phyloP scores from a whole-genome alignment of 2,113 vertebrate genomes.

The Seriola aureovittata region DNA sequence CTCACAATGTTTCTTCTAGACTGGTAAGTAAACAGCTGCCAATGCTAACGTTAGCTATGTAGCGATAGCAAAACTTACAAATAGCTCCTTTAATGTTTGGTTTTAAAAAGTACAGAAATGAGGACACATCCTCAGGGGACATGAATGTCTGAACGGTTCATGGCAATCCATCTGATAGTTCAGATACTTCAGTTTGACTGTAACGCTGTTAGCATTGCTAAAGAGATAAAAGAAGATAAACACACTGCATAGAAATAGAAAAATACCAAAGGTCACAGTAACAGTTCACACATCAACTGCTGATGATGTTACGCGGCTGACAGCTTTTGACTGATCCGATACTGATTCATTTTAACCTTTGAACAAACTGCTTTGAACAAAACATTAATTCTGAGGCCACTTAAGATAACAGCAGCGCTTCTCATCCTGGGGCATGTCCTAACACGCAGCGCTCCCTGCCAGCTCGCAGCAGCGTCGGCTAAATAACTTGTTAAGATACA shows the following conservation, averaged over 20 bases:
- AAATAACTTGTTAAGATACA: constrained; percentile 43
- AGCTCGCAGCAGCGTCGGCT: constrained; percentile 28
- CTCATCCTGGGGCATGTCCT: constrained; percentile 44
- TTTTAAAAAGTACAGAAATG: neutral
- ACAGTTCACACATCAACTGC: neutral
- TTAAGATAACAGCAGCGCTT: constrained; percentile 1
- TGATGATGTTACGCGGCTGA: neutral
- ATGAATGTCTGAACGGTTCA: neutral
- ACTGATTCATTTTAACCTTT: constrained; percentile 29
- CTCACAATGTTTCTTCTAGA: no score
- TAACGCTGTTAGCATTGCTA: neutral
- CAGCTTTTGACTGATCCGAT: neutral
- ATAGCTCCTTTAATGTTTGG: no score
- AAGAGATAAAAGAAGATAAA: neutral
- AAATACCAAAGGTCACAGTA: neutral
- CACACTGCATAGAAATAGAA: neutral
- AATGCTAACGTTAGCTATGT: no score
- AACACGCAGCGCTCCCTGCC: constrained; percentile 50
- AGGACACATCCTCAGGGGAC: neutral
- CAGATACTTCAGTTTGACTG: neutral
- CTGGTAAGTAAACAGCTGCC: no score
- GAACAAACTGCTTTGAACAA: constrained; percentile 36
- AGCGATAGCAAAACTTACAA: no score
- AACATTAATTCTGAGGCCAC: constrained; percentile 22
- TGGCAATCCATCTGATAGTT: neutral